Conservation (phyloP, 2,888 invertebrate genomes). For the Aquatica leii region DNA sequence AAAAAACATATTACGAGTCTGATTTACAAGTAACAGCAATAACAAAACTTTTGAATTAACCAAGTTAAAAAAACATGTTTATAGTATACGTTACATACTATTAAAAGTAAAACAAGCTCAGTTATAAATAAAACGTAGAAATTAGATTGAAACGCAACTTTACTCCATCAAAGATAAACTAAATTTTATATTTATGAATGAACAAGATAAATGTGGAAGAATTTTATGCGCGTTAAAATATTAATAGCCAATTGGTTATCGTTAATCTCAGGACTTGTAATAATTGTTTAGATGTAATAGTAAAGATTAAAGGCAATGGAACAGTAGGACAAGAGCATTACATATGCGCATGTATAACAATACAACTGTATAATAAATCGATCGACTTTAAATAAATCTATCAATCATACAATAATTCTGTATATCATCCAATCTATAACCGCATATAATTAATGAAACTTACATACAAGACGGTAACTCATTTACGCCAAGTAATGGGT, state of each 20-base stretch:
- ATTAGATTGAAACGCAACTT: too few species aligned
- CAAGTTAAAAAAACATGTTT: too few species aligned
- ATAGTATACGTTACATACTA: too few species aligned
- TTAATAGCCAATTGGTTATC: slow-evolving; percentile 8
- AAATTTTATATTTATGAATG: too few species aligned
- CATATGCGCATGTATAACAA: slow-evolving; percentile 22
- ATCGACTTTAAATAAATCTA: slow-evolving; percentile 29
- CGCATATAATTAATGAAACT: slow-evolving; percentile 32
- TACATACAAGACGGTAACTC: slow-evolving; percentile 33
- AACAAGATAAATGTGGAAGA: too few species aligned
- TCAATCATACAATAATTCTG: slow-evolving; percentile 25
- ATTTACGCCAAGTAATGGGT: slow-evolving; percentile 33
- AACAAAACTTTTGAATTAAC: too few species aligned
- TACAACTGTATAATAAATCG: slow-evolving; percentile 28
- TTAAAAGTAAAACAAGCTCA: too few species aligned
- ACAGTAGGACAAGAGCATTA: slow-evolving; percentile 21
- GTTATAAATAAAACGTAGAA: too few species aligned
- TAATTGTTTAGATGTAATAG: slow-evolving; percentile 5
- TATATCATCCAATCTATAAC: slow-evolving; percentile 31
- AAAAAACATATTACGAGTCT: too few species aligned
- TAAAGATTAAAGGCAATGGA: slow-evolving; percentile 13
- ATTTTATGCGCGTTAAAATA: not conserved
- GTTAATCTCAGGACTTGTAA: not conserved
- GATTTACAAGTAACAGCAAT: too few species aligned
- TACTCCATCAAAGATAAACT: too few species aligned